These are phyloP conservation scores for Aspidiotus rigidus DNA, from an alignment of 2,888 invertebrate species.

Conservation along the genomic window DNA sequence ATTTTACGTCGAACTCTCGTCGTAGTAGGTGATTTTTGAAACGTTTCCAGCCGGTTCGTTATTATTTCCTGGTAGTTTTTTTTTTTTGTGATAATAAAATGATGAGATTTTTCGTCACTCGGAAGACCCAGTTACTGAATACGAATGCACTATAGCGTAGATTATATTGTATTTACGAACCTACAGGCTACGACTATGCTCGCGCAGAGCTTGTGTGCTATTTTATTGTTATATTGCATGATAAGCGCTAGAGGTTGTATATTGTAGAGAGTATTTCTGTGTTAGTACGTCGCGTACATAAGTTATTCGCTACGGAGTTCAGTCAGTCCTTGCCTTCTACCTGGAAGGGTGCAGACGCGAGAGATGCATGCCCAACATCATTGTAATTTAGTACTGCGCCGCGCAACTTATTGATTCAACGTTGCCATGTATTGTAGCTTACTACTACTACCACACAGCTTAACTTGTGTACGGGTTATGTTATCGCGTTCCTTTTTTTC, in stretches of 20 bases:
- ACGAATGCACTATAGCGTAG: no score
- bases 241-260: slow-evolving; percentile 14
- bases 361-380: not conserved
- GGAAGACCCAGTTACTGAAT: slow-evolving; percentile 21
- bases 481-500: no score
- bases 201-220: slow-evolving; percentile 19
- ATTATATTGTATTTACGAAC: no score
- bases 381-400: slow-evolving; percentile 7
- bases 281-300: not conserved
- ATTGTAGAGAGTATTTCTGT: slow-evolving; percentile 18
- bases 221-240: slow-evolving; percentile 29
- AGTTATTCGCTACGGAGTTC: no score
- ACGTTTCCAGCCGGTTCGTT: no score
- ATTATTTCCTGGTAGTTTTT: no score
- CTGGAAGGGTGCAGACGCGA: not conserved
- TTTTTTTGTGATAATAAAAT: no score
- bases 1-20: no score
- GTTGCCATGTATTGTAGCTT: slow-evolving; percentile 25
- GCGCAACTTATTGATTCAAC: slow-evolving; percentile 26
- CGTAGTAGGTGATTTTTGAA: no score
- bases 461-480: no score
- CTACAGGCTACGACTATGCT: not conserved
- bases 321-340: no score
- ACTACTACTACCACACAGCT: no score
- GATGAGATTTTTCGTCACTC: not conserved